A percentile compares a stretch with the other conserved stretches of the same genome.
phyloP scores from a whole-genome alignment of 2,888 invertebrate species.

The Pasiphila rectangulata region DNA sequence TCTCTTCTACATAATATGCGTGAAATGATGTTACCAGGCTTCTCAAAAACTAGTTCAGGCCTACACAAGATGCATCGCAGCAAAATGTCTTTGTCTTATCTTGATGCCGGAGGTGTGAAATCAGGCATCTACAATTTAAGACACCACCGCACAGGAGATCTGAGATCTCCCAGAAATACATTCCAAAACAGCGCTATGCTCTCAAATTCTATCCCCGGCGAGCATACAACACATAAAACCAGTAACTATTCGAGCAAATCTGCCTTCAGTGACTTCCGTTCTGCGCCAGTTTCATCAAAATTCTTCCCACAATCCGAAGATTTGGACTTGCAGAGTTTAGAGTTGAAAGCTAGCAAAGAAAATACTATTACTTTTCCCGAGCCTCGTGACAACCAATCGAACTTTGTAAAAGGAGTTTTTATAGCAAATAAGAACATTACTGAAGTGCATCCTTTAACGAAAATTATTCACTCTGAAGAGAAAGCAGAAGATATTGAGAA shows the following conservation, averaged over 20 bases:
- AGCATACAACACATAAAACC: not conserved
- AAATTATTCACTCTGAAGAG: conserved; percentile 23
- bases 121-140: conserved; percentile 42
- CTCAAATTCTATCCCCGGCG: not conserved
- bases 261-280: conserved; percentile 40
- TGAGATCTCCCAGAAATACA: conserved; percentile 45
- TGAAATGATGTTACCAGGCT: conserved; percentile 43
- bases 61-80: conserved; percentile 50
- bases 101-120: conserved; percentile 44
- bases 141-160: conserved; percentile 42
- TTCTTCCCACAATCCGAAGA: conserved; percentile 54
- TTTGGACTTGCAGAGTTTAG: conserved; percentile 36
- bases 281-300: conserved; percentile 44
- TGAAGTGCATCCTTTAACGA: conserved; percentile 3
- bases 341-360: conserved; percentile 39
- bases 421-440: conserved; percentile 23
- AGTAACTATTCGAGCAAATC: conserved; percentile 19
- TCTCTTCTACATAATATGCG: conserved; percentile 3
- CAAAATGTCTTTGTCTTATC: conserved; percentile 52
- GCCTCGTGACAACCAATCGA: conserved; percentile 32
- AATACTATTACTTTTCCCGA: conserved; percentile 43
- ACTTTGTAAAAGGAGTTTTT: conserved; percentile 42
- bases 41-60: conserved; percentile 46
- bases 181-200: conserved; percentile 9
- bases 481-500: conserved; percentile 44